These are phyloP conservation scores for Gymnosoma rotundatum DNA, from an alignment of 2,888 invertebrate species.

Conservation along the genomic window DNA sequence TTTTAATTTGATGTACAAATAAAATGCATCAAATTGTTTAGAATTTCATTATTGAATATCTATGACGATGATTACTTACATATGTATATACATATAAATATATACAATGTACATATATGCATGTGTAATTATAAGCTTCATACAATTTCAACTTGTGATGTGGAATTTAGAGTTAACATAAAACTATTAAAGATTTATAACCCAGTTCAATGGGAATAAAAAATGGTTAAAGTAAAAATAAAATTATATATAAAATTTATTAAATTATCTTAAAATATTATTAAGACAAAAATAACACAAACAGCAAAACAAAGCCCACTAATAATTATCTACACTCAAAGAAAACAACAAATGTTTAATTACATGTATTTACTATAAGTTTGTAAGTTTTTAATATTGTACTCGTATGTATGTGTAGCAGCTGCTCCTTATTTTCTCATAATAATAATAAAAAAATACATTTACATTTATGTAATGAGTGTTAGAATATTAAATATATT, in stretches of 20 bases:
- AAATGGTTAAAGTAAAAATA: conserved; percentile 48
- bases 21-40: no score
- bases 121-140: conserved; percentile 54
- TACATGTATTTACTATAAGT: conserved; percentile 54
- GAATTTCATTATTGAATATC: no score
- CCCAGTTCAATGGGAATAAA: conserved; percentile 82
- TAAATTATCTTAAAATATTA: conserved; percentile 45
- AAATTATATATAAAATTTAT: conserved; percentile 31
- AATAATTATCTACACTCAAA: conserved; percentile 56
- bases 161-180: conserved; percentile 83
- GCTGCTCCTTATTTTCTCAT: conserved; percentile 29
- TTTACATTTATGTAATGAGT: conserved; percentile 15
- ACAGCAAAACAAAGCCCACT: conserved; percentile 51
- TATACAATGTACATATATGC: neutral
- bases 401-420: conserved; percentile 45
- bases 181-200: conserved; percentile 75
- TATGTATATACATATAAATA: no score
- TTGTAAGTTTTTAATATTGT: conserved; percentile 55
- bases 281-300: conserved; percentile 42
- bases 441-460: conserved; percentile 19
- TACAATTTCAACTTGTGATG: conserved; percentile 81
- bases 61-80: no score
- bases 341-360: conserved; percentile 16
- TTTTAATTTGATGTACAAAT: no score
- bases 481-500: conserved; percentile 36